Conservation (phyloP, 1,140 invertebrate species). For the Coenobita brevimanus region DNA sequence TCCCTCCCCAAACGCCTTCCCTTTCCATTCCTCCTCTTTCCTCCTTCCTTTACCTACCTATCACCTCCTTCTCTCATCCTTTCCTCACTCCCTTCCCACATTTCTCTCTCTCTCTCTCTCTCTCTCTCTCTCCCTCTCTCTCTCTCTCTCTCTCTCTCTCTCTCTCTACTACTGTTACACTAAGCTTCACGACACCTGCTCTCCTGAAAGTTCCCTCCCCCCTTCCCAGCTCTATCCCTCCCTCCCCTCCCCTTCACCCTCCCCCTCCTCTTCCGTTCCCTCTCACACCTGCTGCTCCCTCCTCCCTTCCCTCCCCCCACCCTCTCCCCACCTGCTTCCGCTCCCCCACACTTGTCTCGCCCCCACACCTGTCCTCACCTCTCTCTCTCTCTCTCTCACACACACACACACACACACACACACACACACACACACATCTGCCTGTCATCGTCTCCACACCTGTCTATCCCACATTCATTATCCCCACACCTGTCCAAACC, state of each 20-base stretch:
- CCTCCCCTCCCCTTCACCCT: background rate
- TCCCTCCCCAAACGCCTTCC: too few species aligned
- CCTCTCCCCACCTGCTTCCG: background rate
- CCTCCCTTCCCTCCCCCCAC: background rate
- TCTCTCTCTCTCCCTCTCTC: background rate
- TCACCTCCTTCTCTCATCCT: background rate
- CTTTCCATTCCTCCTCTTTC: slow-evolving; percentile 20
- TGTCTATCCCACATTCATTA: too few species aligned
- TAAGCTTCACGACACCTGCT: slow-evolving; percentile 45
- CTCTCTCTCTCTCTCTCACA: background rate
- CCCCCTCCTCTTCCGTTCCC: background rate
- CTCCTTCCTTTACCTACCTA: background rate
- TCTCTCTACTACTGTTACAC: background rate
- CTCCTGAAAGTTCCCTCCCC: background rate
- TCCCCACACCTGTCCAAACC: too few species aligned
- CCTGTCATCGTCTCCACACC: too few species aligned
- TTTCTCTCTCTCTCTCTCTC: background rate
- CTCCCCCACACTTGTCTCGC: background rate
- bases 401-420: too few species aligned
- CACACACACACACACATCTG: too few species aligned
- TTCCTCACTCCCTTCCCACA: background rate
- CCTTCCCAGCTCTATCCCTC: background rate
- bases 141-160: background rate
- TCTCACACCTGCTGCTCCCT: background rate
- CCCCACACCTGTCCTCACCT: background rate